Evolutionary conservation across 2,797 vertebrate genomes (phyloP).

Genomic region (Eutrigla gurnardus): DNA sequence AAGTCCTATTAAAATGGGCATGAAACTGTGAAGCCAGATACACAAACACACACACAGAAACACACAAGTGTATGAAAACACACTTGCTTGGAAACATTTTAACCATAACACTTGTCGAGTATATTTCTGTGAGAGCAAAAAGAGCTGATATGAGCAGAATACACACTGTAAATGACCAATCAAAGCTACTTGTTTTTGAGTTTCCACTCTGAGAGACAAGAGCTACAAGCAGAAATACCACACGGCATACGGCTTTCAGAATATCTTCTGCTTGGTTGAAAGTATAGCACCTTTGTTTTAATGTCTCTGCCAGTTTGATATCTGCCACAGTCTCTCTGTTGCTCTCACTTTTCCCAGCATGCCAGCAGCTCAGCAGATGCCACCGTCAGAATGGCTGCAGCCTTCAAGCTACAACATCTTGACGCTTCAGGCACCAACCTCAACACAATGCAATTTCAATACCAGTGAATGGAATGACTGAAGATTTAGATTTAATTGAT

Average conservation of each 20-base stretch:
- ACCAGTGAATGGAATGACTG: slow-evolving; percentile 22
- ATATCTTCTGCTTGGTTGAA: slow-evolving; percentile 18
- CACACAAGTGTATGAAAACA: neutral
- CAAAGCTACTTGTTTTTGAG: neutral
- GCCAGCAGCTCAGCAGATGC: slow-evolving; percentile 50
- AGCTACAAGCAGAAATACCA: slow-evolving; percentile 9
- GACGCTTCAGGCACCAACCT: slow-evolving; percentile 12
- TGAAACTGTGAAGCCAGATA: slow-evolving; percentile 1
- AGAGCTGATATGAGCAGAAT: neutral
- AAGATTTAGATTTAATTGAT: neutral
- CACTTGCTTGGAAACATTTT: neutral
- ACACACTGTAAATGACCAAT: slow-evolving; percentile 3
- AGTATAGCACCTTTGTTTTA: slow-evolving; percentile 45
- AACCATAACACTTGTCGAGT: slow-evolving; percentile 2
- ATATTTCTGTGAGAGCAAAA: neutral
- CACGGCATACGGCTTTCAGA: slow-evolving; percentile 31
- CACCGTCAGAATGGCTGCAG: slow-evolving; percentile 35
- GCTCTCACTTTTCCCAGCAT: slow-evolving; percentile 45
- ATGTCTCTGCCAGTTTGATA: slow-evolving; percentile 34
- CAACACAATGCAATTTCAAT: slow-evolving; percentile 25
- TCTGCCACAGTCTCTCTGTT: slow-evolving; percentile 23
- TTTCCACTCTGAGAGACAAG: neutral
- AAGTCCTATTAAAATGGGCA: slow-evolving; percentile 4
- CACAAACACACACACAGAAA: neutral
- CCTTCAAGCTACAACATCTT: slow-evolving; percentile 28